Conservation (phyloP, 2,888 invertebrate species). For the Crepidodera aurea region DNA sequence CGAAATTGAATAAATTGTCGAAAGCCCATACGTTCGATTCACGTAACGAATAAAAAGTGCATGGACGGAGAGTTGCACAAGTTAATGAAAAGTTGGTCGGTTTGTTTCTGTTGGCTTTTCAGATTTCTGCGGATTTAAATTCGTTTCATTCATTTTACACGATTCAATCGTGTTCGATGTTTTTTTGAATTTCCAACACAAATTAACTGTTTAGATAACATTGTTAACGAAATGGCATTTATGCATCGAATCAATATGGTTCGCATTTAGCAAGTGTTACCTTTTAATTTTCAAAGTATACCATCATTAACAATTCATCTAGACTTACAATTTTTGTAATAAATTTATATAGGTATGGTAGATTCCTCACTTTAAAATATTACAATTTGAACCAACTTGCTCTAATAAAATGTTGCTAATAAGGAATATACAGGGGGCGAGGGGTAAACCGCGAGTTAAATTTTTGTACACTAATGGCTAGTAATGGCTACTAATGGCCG, state of each 20-base stretch:
- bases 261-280: too few species aligned
- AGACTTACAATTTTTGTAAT: too few species aligned
- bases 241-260: conserved; percentile 1
- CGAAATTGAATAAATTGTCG: background rate
- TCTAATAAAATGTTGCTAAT: too few species aligned
- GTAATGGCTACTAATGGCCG: too few species aligned
- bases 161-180: conserved; percentile 43
- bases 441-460: too few species aligned
- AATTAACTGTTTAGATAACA: conserved; percentile 48
- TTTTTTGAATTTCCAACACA: conserved; percentile 43
- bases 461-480: too few species aligned
- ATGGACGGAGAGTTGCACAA: conserved; percentile 15
- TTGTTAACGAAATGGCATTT: conserved; percentile 18
- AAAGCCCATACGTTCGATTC: background rate
- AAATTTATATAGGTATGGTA: too few species aligned
- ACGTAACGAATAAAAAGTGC: conserved; percentile 12
- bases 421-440: too few species aligned
- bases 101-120: conserved; percentile 30
- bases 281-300: too few species aligned
- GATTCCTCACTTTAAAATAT: too few species aligned
- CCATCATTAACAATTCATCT: too few species aligned
- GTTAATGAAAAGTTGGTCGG: conserved; percentile 29
- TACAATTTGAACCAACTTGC: too few species aligned
- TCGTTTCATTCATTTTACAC: conserved; percentile 46
- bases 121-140: conserved; percentile 40